These are phyloP conservation scores for Xiphydria camelus DNA, from an alignment of 2,888 invertebrate genomes.

Conservation along the genomic window DNA sequence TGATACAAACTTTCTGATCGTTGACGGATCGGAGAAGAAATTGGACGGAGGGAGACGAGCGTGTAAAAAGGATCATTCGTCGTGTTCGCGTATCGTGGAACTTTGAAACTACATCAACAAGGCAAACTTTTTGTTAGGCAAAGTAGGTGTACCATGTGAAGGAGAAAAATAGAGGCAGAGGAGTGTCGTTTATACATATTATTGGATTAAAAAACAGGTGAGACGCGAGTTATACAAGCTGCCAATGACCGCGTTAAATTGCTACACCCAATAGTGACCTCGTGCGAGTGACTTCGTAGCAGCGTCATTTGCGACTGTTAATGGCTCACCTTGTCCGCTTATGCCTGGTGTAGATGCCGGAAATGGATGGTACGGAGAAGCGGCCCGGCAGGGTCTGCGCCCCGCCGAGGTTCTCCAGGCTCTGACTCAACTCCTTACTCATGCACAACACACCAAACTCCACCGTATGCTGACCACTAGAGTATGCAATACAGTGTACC, in stretches of 20 bases:
- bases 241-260: conserved; percentile 44
- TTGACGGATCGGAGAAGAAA: no score
- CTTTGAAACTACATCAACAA: no score
- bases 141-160: conserved; percentile 5
- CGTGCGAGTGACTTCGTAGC: conserved; percentile 37
- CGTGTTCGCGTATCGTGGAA: no score
- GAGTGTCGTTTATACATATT: conserved; percentile 18
- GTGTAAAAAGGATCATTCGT: no score
- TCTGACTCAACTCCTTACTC: conserved; percentile 61
- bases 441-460: conserved; percentile 59
- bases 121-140: no score
- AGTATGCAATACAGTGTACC: conserved; percentile 58
- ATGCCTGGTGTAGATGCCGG: conserved; percentile 80
- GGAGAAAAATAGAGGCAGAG: no score
- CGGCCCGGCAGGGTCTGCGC: conserved; percentile 70
- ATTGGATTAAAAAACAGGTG: conserved; percentile 7
- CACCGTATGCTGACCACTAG: conserved; percentile 59
- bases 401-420: conserved; percentile 65
- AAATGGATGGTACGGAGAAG: conserved; percentile 66
- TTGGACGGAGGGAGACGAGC: no score
- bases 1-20: no score
- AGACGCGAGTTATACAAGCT: conserved; percentile 34
- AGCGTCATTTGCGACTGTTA: conserved; percentile 10
- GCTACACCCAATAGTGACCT: no score
- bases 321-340: conserved; percentile 78